Evolutionary conservation across 2,888 invertebrate genomes (phyloP).

Genomic region (Trimorus sp.): DNA sequence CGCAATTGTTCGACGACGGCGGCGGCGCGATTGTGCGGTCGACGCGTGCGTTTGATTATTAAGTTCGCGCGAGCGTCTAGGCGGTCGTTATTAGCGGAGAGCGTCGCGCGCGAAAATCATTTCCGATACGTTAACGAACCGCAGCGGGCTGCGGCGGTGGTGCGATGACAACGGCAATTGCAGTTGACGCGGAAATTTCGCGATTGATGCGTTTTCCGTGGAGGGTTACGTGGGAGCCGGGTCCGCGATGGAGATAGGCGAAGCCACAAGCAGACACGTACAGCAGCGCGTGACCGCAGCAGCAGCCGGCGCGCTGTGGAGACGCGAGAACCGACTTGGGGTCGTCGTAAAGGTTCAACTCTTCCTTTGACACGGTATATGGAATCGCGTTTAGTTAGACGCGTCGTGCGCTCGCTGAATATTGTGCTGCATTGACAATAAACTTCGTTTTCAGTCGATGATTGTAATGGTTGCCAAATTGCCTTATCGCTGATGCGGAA

Average conservation of each 20-base stretch:
- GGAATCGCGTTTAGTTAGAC: constrained; percentile 80
- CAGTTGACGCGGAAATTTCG: constrained; percentile 77
- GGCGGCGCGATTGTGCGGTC: constrained; percentile 48
- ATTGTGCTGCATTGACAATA: too few species aligned
- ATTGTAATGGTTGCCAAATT: too few species aligned
- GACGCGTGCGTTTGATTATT: constrained; percentile 58
- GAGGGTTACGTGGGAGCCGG: constrained; percentile 51
- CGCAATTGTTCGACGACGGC: constrained; percentile 31
- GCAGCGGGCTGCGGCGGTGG: constrained; percentile 66
- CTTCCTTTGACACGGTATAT: constrained; percentile 78
- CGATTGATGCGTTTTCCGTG: constrained; percentile 74
- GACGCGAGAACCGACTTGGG: constrained; percentile 77
- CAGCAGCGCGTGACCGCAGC: constrained; percentile 71
- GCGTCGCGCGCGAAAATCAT: constrained; percentile 51
- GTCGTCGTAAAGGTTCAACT: constrained; percentile 80
- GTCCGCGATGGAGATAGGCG: constrained; percentile 52
- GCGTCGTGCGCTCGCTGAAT: too few species aligned
- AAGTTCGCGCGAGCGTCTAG: constrained; percentile 32
- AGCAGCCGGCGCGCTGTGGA: constrained; percentile 74
- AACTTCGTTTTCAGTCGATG: too few species aligned
- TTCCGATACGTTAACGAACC: constrained; percentile 64
- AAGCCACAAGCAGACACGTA: constrained; percentile 66
- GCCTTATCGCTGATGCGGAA: too few species aligned
- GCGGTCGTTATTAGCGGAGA: constrained; percentile 46
- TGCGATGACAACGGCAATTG: constrained; percentile 76